Percentiles rank a stretch among this genome's conserved stretches.
These are phyloP conservation scores for Lanistes nyassanus DNA, from an alignment of 1,140 invertebrate species.

Conservation along the genomic window DNA sequence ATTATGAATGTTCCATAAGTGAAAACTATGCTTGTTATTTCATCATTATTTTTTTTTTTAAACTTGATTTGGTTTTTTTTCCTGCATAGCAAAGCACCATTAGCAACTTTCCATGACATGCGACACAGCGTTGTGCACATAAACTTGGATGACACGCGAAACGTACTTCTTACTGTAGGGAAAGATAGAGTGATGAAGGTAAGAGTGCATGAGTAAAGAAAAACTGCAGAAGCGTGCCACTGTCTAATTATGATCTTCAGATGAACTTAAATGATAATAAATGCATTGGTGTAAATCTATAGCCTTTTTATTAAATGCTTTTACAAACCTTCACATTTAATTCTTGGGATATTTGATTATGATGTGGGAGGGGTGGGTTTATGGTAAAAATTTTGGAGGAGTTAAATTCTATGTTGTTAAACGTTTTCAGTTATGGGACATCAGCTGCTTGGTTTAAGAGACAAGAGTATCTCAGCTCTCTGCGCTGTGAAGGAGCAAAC, in stretches of 20 bases:
- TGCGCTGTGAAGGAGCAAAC: too few relatives aligned
- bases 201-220: conserved; percentile 42
- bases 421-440: conserved; percentile 64
- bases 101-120: conserved; percentile 94
- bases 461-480: too few relatives aligned
- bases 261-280: neutral
- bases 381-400: too few relatives aligned
- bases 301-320: neutral
- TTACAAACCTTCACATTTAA: too few relatives aligned
- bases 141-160: conserved; percentile 87
- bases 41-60: too few relatives aligned
- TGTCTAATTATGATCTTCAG: neutral
- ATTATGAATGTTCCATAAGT: too few relatives aligned
- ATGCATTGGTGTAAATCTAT: neutral
- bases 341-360: too few relatives aligned
- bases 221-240: conserved; percentile 19
- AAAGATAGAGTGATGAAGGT: conserved; percentile 95
- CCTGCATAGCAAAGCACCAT: conserved; percentile 80
- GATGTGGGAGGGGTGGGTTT: too few relatives aligned
- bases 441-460: conserved; percentile 55
- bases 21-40: too few relatives aligned
- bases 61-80: too few relatives aligned
- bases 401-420: too few relatives aligned
- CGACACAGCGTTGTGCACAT: conserved; percentile 91
- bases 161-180: conserved; percentile 89